Percentiles rank a stretch among this genome's conserved stretches.
phyloP scores from a whole-genome alignment of 2,797 vertebrate species.

The Sitta carolinensis region DNA sequence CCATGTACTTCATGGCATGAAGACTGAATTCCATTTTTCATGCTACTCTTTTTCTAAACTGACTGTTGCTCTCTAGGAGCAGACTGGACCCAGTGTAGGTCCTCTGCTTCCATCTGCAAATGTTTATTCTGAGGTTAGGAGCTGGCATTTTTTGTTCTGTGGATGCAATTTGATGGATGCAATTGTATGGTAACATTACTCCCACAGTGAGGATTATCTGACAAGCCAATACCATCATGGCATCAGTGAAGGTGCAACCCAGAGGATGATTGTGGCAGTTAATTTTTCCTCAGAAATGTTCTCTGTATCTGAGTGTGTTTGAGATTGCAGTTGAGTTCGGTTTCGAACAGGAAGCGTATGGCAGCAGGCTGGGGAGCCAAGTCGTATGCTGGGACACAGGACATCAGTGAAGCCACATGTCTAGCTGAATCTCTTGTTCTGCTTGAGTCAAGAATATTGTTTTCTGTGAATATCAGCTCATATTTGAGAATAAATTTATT shows the following conservation, averaged over 20 bases:
- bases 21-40: neutral
- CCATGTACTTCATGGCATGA: neutral
- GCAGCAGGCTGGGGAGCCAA: neutral
- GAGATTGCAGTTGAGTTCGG: neutral
- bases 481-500: constrained; percentile 12
- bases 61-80: neutral
- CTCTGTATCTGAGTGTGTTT: neutral
- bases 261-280: neutral
- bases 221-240: neutral
- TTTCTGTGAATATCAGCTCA: neutral
- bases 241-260: neutral
- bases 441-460: neutral
- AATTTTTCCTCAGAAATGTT: neutral
- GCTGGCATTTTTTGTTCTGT: neutral
- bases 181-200: neutral
- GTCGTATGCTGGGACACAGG: neutral
- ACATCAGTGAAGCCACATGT: neutral
- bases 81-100: neutral
- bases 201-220: neutral
- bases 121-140: neutral
- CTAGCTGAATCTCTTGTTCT: neutral
- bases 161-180: neutral
- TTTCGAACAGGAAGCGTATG: neutral
- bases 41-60: neutral
- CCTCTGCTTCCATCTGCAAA: neutral